phyloP scores from a whole-genome alignment of 2,888 invertebrate genomes.

The Tiphia femorata region DNA sequence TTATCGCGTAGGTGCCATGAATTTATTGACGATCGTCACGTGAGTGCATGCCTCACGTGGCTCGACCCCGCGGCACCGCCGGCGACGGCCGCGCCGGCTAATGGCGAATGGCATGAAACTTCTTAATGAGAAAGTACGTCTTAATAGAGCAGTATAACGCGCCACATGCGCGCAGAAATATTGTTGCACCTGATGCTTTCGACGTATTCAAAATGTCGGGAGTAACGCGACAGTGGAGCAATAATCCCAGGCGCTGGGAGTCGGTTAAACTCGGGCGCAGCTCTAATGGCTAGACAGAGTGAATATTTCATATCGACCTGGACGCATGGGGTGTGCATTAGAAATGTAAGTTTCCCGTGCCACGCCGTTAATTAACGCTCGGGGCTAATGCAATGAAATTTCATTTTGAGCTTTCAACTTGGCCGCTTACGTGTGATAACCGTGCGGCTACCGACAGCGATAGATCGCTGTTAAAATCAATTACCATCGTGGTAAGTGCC shows the following conservation, averaged over 20 bases:
- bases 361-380: neutral
- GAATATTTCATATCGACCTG: slow-evolving; percentile 21
- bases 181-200: slow-evolving; percentile 41
- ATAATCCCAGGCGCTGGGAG: slow-evolving; percentile 38
- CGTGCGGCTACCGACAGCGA: no score
- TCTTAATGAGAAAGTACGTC: slow-evolving; percentile 52
- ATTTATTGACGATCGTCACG: slow-evolving; percentile 53
- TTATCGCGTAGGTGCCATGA: slow-evolving; percentile 45
- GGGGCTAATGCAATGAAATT: neutral
- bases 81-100: no score
- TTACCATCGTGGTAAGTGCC: no score
- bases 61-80: no score
- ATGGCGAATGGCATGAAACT: slow-evolving; percentile 52
- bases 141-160: slow-evolving; percentile 50
- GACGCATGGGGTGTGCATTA: neutral
- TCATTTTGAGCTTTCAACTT: slow-evolving; percentile 1
- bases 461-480: no score
- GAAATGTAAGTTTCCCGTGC: neutral
- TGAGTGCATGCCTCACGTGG: slow-evolving; percentile 45
- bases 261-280: slow-evolving; percentile 24
- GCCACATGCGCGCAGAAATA: slow-evolving; percentile 48
- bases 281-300: slow-evolving; percentile 2
- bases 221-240: slow-evolving; percentile 21
- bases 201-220: slow-evolving; percentile 30
- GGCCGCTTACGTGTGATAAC: no score